Base-by-base conservation (phyloP, 2,888 invertebrate species). In the Argynnis bischoffii region DNA sequence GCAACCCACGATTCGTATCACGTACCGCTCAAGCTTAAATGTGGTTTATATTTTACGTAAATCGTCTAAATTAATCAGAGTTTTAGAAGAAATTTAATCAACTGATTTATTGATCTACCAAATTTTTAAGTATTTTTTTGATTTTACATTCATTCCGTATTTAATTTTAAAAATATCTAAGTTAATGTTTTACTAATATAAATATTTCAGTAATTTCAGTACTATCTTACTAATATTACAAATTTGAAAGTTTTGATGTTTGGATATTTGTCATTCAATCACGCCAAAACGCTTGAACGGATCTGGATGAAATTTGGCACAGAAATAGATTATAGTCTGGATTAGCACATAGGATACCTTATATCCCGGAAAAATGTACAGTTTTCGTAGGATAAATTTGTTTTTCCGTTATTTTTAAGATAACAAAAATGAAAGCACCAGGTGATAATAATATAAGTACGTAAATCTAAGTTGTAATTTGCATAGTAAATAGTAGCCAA, bases 401-500 rank as follows among this genome's bases (percentile, higher is more conserved):
- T 26, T 26, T 4, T 4, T 26, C 26, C 26, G 26, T 4, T 26
- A 26, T 2, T 15, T 15, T 51, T 16, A 16, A n/a, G 5, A 50
- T 50, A 31, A 54, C 47, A 59, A 66, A 66, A 64, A 41, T 55
- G 18, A 54, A 61, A 54, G 47, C 66, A 35, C 56, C 53, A 59
- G n/a, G 16, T 26, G 48, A 55, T 57, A 15, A 18, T 51, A 51
- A 18, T 35, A 53, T 35, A 15, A 16, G 51, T 41, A 41, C 50
- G 15, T 53, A 61, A 61, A 61, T 61, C 61, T 68, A 63, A 67
- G 57, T 60, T 71, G 60, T 66, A 67, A 71, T 74, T 73, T 69
- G 71, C 71, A 68, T 70, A 74, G 71, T 71, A 74, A 75, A 76
- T 73, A 72, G 66, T 56, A 55, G 61, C 66, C 67, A 71, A 73